Percentiles rank a stretch among this genome's conserved stretches.
Evolutionary conservation across 2,888 invertebrate species (phyloP).

Genomic region (Drosophila demipolita): DNA sequence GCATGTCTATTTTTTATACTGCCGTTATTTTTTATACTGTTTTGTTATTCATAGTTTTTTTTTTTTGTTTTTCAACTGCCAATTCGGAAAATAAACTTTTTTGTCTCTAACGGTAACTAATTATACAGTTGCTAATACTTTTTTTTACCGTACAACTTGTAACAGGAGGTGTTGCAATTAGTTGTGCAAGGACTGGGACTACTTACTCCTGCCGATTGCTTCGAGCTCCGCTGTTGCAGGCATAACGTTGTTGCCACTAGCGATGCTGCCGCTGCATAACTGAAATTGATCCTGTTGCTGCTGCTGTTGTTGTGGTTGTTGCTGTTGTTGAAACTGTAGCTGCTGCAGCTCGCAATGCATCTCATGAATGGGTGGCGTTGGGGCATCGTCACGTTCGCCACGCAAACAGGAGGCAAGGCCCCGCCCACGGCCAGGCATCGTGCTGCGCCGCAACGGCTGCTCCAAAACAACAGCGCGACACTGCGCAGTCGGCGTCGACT

Average conservation of each 20-base stretch:
- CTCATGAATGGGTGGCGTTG: slow-evolving; percentile 72
- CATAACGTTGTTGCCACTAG: slow-evolving; percentile 28
- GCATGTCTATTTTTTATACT: no score
- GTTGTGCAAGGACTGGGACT: neutral
- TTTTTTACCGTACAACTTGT: neutral
- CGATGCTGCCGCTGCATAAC: slow-evolving; percentile 38
- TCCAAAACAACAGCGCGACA: slow-evolving; percentile 53
- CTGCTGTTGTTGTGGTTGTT: slow-evolving; percentile 58
- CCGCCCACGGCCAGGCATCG: slow-evolving; percentile 83
- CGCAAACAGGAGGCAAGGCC: slow-evolving; percentile 84
- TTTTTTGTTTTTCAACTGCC: neutral
- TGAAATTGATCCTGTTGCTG: slow-evolving; percentile 58
- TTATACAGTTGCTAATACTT: neutral
- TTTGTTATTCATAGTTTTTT: neutral
- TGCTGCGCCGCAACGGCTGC: slow-evolving; percentile 80
- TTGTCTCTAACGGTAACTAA: neutral
- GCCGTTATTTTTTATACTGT: neutral
- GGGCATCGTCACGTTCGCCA: slow-evolving; percentile 84
- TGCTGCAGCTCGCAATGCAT: slow-evolving; percentile 65
- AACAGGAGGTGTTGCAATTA: neutral
- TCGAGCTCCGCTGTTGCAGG: slow-evolving; percentile 54
- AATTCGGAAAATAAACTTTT: neutral
- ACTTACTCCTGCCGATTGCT: slow-evolving; percentile 77
- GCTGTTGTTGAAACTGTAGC: slow-evolving; percentile 76
- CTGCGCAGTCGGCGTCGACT: slow-evolving; percentile 35